Base-by-base conservation (phyloP, 2,888 invertebrate species). In the Papilio elwesi region DNA sequence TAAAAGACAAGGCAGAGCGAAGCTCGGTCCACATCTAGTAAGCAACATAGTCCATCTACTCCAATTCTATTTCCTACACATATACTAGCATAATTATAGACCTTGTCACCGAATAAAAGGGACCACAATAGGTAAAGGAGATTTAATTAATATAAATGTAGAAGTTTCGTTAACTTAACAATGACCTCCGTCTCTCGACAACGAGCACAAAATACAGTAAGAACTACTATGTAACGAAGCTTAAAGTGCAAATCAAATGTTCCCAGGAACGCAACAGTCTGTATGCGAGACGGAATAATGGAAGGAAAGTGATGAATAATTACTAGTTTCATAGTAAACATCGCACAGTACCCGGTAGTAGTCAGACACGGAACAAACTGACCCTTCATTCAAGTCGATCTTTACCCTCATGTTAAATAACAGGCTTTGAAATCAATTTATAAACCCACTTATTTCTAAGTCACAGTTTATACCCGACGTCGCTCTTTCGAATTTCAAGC, bases 241-340 rank as follows among this genome's bases (percentile, higher is more conserved):
- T 16, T 6, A 43, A 7, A 65, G 12, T 10, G 57, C 38, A 8
- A 9, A n/a, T 10, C 26, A 49, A 57, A 53, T 2, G 26, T 71
- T 67, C 67, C 52, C 71, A 67, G 36, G 67, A 62, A 15, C 67
- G 11, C 26, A 15, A 38, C 38, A 48, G 36, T 65, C 26, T 63
- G 13, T 53, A 59, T 36, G 16, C 47, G 47, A 47, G 70, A 71
- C 71, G 26, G 66, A 67, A 52, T 71, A 67, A 67, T 67, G 9
- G 62, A 15, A 67, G 53, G 71, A 59, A 67, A 66, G 67, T 67
- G 62, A 62, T 66, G 48, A 48, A 53, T 67, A 71, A 71, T 62
- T 62, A 71, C 71, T 48, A 53, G 26, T 16, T 62, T 38, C 67
- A 38, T 65, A 38, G 55, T 26, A 47, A 53, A 52, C 43, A 66